Base-by-base conservation (phyloP, 2,888 invertebrate genomes). In the Plebejus argus region DNA sequence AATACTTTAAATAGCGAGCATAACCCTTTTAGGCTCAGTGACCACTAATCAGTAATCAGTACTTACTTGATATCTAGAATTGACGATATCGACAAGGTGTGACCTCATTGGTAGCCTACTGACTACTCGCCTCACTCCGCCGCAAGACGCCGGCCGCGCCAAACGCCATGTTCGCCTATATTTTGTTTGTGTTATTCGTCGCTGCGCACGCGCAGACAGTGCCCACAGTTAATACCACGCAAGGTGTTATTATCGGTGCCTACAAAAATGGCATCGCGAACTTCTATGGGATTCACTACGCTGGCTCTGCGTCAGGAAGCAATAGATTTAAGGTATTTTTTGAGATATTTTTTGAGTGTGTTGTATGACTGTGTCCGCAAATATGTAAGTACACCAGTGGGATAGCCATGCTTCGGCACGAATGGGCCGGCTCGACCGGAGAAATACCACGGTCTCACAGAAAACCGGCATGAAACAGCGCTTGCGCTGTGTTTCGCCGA, bases 231-330 rank as follows among this genome's bases (percentile, higher is more conserved):
- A 87, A 86, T 8, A 92, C 90, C 0, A 87, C 88, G 0, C 88
- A 92, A 80, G 89, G 93, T 70, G 78, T 81, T n/a, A 84, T 93
- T 20, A 83, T 87, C 72, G 92, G 91, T 0, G 79, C 79, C 1
- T 81, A 79, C 0, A 18, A 77, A 0, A 89, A 89, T 80, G 89
- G 89, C 0, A 91, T 90, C 80, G 82, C 81, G 33, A 84, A 83
- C 1, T 93, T 90, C 76, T 90, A 89, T 80, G 92, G 91, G 0
- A 83, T 93, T 18, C 90, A 89, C n/a, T 93, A 93, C 77, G 93
- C 88, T 3, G 90, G 87, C 0, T 80, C 84, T 0, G 84, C 87
- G 5, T 80, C 84, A 3, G 89, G 89, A 1, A 83, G 79, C 2
- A 90, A 90, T 79, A 83, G 90, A 80, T 90, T 88, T 82, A 90